These are phyloP conservation scores for Aspidoscelis tigris DNA, from an alignment of 2,113 vertebrate genomes.

Conservation along the genomic window DNA sequence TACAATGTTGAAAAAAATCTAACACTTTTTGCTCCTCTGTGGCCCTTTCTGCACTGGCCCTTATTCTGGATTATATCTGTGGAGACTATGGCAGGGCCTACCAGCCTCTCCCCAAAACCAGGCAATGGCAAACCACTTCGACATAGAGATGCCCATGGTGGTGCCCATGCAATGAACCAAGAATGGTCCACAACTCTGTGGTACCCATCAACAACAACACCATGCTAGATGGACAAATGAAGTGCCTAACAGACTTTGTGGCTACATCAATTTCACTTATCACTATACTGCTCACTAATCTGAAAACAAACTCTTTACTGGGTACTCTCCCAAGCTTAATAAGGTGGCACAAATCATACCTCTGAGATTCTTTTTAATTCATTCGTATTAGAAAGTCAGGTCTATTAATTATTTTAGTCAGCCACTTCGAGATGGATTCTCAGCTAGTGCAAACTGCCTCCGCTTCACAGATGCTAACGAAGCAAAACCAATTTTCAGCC, in stretches of 20 bases:
- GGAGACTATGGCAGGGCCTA: too few species aligned
- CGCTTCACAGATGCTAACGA: constrained; percentile 24
- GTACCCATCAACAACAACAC: too few species aligned
- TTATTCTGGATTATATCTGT: too few species aligned
- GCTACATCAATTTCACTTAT: not conserved
- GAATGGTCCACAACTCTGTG: too few species aligned
- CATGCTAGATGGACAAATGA: too few species aligned
- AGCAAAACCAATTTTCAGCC: not conserved
- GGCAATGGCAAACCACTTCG: too few species aligned
- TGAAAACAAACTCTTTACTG: not conserved
- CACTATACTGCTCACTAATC: not conserved
- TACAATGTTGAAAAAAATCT: too few species aligned
- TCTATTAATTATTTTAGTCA: not conserved
- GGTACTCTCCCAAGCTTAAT: not conserved
- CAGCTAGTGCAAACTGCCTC: not conserved
- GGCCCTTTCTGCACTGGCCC: too few species aligned
- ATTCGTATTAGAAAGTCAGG: not conserved
- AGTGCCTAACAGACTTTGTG: not conserved
- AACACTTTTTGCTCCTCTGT: too few species aligned
- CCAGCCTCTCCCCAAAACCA: too few species aligned
- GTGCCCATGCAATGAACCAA: too few species aligned
- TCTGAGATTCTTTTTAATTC: not conserved
- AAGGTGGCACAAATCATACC: not conserved
- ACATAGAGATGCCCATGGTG: too few species aligned
- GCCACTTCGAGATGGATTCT: not conserved